These are phyloP conservation scores for Loriculus beryllinus DNA, from an alignment of 2,797 vertebrate species.

Conservation along the genomic window DNA sequence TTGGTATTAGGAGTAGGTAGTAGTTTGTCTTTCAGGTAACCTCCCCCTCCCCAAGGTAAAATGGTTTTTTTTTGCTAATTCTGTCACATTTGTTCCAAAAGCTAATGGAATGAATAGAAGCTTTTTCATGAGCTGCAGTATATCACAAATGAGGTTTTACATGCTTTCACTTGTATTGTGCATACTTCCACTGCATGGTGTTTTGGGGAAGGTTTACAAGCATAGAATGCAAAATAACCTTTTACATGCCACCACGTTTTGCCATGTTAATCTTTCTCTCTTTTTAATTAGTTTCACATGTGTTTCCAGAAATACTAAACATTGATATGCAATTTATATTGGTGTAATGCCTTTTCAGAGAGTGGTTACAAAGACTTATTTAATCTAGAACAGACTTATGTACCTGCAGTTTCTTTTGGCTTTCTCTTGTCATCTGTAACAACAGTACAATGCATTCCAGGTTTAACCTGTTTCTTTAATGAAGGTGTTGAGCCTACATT, in stretches of 20 bases:
- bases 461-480: conserved; percentile 19
- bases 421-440: neutral
- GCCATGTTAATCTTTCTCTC: neutral
- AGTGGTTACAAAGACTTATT: neutral
- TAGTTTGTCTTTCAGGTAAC: neutral
- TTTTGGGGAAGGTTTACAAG: neutral
- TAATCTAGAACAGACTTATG: neutral
- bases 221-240: neutral
- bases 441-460: neutral
- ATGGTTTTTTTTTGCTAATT: neutral
- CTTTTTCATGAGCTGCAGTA: neutral
- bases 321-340: neutral
- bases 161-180: neutral
- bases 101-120: neutral
- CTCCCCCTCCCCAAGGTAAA: neutral
- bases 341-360: neutral
- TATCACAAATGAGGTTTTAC: neutral
- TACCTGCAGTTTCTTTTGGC: neutral
- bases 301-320: neutral
- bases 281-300: neutral
- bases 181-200: neutral
- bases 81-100: neutral
- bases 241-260: neutral
- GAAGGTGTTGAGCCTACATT: neutral
- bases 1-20: neutral